phyloP scores from a whole-genome alignment of 92 coral and sea anemone genomes.

The Metridium senile region DNA sequence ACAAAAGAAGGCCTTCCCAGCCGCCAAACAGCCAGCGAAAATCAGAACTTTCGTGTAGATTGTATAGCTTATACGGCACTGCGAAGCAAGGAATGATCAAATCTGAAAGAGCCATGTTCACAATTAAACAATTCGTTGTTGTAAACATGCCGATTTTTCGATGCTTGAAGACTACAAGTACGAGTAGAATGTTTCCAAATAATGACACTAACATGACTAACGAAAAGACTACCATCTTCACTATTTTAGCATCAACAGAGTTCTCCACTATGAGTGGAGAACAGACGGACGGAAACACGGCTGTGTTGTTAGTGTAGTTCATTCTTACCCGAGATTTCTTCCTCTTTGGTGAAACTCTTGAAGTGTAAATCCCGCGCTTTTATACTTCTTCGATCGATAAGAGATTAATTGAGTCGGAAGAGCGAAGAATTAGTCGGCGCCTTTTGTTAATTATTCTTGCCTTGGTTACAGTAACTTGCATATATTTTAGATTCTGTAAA shows the following conservation, averaged over 20 bases:
- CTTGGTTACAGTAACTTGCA: too few species aligned
- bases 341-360: too few species aligned
- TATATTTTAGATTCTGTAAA: too few species aligned
- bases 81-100: constrained; percentile 39
- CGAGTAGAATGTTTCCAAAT: constrained; percentile 22
- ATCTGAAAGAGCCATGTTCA: constrained; percentile 42
- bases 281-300: constrained; percentile 14
- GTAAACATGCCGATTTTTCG: constrained; percentile 40
- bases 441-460: too few species aligned
- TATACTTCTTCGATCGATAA: too few species aligned
- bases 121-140: constrained; percentile 44
- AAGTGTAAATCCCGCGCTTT: too few species aligned
- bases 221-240: constrained; percentile 19
- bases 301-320: constrained; percentile 4
- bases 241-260: constrained; percentile 24
- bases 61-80: constrained; percentile 32
- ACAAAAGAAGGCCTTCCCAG: constrained; percentile 17
- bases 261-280: constrained; percentile 21
- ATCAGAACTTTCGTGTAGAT: constrained; percentile 13
- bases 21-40: constrained; percentile 31
- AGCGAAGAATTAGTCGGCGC: too few species aligned
- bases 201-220: constrained; percentile 13
- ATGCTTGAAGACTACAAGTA: constrained; percentile 24
- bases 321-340: too few species aligned
- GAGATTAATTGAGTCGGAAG: too few species aligned